Conservation (phyloP, 2,888 invertebrate genomes). For the Drosophila prolongata region DNA sequence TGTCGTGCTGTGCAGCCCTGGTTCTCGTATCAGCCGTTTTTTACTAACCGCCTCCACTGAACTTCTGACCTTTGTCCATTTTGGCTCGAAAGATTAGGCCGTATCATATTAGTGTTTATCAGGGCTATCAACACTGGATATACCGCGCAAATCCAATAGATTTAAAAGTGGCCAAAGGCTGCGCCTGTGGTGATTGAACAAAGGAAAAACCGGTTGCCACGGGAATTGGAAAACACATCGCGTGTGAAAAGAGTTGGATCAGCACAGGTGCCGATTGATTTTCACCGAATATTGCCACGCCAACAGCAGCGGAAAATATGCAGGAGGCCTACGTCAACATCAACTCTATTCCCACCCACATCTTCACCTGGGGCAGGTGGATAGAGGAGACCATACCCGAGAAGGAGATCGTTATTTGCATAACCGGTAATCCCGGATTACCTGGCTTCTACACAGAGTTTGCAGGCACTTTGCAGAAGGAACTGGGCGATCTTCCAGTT, state of each 20-base stretch:
- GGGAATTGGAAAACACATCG: constrained; percentile 28
- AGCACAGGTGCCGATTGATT: constrained; percentile 29
- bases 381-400: constrained; percentile 87
- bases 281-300: constrained; percentile 32
- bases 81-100: constrained; percentile 2
- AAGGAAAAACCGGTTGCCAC: constrained; percentile 63
- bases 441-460: constrained; percentile 92
- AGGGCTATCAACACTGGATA: constrained; percentile 38
- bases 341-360: constrained; percentile 89
- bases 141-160: constrained; percentile 46
- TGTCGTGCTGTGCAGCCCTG: constrained; percentile 8
- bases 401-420: constrained; percentile 89
- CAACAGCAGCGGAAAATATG: constrained; percentile 63
- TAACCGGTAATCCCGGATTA: constrained; percentile 95
- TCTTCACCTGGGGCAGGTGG: constrained; percentile 90
- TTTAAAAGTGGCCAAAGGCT: constrained; percentile 41
- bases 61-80: constrained; percentile 59
- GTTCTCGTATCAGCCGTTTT: constrained; percentile 12
- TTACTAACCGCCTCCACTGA: constrained; percentile 28
- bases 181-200: not conserved
- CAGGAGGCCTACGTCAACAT: constrained; percentile 85
- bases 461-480: constrained; percentile 87
- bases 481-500: constrained; percentile 87
- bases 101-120: constrained; percentile 23
- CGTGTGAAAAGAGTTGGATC: constrained; percentile 22